Evolutionary conservation across 2,888 invertebrate species (phyloP), one percentile per base, ranked within the genome.

Genomic region (Ormyrus pomaceus): DNA sequence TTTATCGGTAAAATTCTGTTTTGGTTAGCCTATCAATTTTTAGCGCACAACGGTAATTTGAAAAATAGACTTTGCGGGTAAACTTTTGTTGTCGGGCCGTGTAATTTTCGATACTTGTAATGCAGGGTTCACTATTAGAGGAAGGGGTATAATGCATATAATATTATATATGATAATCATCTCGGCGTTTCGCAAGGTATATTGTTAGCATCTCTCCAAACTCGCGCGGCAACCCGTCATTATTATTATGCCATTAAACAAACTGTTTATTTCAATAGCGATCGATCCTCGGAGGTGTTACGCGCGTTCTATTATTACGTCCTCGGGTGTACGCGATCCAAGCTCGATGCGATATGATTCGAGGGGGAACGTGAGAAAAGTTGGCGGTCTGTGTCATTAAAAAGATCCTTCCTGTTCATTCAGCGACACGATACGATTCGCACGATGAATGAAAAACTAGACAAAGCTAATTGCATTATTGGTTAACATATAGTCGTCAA

Each of bases 381-480:
- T 34, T 34, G 34, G 45, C 13, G 4, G 34, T 53, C n/a, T 46
- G 46, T 34, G 34, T 34, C 46, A 46, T 72, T 51, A 73, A 73
- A 73, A 73, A 50, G 73, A 11, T 9, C 50, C 73, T 73, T 73
- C 73, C 73, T 73, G 73, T 48, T 34, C 34, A 34, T 34, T 34
- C 34, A 34, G 4, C 34, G 34, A 34, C 34, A 34, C 34, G 34
- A 34, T 7, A 9, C 62, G 6, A 48, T 64, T 65, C 48, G 73
- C 19, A 58, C 34, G 65, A 56, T 65, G 73, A 65, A 65, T 74
- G 73, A 58, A 75, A 75, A 68, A 68, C 58, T 75, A 75, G 68
- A 75, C 75, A 13, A 68, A 62, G 61, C 55, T 69, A 55, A 76
- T 76, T 69, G 61, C 68, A 55, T 62, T 61, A 62, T 62, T 48